Evolutionary conservation across 1,140 invertebrate genomes (phyloP).

Genomic region (Antheraea pernyi): DNA sequence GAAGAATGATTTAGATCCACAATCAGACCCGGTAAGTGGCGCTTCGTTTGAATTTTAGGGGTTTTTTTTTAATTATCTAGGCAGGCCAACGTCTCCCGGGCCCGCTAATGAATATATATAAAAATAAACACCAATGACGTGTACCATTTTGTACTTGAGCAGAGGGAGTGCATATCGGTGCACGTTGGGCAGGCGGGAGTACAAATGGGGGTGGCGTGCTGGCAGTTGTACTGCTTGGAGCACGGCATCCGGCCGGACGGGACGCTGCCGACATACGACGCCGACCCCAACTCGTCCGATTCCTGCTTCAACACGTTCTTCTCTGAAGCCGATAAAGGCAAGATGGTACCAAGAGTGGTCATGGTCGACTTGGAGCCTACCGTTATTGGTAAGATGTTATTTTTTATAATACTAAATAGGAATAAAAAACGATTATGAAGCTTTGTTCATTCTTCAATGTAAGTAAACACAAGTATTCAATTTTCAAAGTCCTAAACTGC

Average conservation of each 20-base stretch:
- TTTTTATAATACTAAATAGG: no score
- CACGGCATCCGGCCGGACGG: constrained; percentile 90
- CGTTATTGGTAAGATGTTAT: constrained; percentile 75
- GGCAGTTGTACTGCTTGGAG: constrained; percentile 92
- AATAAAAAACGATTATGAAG: no score
- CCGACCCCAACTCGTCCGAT: constrained; percentile 55
- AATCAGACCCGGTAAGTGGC: no score
- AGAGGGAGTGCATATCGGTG: constrained; percentile 88
- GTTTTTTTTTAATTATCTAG: no score
- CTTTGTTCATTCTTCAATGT: no score
- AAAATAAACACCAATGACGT: not conserved
- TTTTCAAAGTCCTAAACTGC: no score
- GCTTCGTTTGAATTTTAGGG: no score
- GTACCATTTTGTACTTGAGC: constrained; percentile 34
- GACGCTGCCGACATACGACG: constrained; percentile 73
- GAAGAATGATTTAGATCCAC: no score
- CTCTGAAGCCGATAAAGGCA: constrained; percentile 82
- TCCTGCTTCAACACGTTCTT: constrained; percentile 81
- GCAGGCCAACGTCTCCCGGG: not conserved
- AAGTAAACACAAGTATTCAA: no score
- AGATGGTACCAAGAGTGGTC: constrained; percentile 88
- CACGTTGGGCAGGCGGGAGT: constrained; percentile 93
- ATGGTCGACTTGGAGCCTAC: constrained; percentile 91
- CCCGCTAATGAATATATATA: not conserved
- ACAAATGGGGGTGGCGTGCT: constrained; percentile 91